A percentile compares a stretch with the other conserved stretches of the same genome.
Conservation (phyloP, 2,113 vertebrate species). For the Eulemur rufifrons region DNA sequence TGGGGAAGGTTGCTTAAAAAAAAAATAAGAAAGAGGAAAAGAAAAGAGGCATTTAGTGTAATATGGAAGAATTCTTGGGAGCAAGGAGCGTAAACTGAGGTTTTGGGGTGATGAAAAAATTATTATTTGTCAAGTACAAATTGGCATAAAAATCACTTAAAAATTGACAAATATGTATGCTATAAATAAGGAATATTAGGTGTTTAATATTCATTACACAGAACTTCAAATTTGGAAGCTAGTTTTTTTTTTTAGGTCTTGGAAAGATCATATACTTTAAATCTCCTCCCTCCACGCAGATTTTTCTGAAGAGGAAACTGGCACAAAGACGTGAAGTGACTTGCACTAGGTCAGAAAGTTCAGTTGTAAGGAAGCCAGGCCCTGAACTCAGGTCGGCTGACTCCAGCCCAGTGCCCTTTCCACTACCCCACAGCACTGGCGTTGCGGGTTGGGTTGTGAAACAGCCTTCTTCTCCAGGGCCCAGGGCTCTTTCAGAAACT, state of each 20-base stretch:
- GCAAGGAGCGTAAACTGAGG: background rate
- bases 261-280: constrained; percentile 10
- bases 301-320: constrained; percentile 64
- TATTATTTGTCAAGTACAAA: constrained; percentile 41
- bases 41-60: constrained; percentile 67
- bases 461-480: constrained; percentile 16
- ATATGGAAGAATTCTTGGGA: constrained; percentile 48
- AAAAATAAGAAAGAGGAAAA: constrained; percentile 46
- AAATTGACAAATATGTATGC: background rate
- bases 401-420: constrained; percentile 63
- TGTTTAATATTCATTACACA: constrained; percentile 50
- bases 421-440: background rate
- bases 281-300: background rate
- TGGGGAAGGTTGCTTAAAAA: constrained; percentile 78
- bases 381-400: constrained; percentile 46
- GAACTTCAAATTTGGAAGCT: constrained; percentile 33
- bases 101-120: constrained; percentile 29
- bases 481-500: background rate
- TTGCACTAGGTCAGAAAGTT: constrained; percentile 67
- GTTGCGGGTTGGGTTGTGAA: constrained; percentile 43
- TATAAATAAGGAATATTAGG: constrained; percentile 34
- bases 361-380: constrained; percentile 64
- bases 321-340: constrained; percentile 40
- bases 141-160: constrained; percentile 10
- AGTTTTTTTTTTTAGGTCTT: background rate